Evolutionary conservation across 2,888 invertebrate genomes (phyloP).

Genomic region (Rhimphoctona megacephalus): DNA sequence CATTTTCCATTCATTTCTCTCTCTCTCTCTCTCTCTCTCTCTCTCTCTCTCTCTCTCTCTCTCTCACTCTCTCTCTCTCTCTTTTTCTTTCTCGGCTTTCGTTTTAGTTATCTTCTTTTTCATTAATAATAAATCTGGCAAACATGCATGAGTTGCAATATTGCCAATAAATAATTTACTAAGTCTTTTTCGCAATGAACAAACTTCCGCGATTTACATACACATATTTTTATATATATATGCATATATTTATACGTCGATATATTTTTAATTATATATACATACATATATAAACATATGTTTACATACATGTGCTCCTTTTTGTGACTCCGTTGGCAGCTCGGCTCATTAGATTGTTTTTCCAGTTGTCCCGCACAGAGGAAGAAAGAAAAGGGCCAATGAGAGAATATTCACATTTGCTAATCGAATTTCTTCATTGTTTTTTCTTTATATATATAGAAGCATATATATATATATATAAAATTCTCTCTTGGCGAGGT

Average conservation of each 20-base stretch:
- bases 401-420: not conserved
- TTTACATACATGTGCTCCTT: constrained; percentile 30
- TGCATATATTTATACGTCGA: not conserved
- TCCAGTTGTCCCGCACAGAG: constrained; percentile 9
- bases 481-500: constrained; percentile 52
- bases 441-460: too few species aligned
- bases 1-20: constrained; percentile 32
- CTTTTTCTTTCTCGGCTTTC: constrained; percentile 38
- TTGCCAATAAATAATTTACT: constrained; percentile 84
- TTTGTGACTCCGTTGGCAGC: constrained; percentile 44
- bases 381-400: constrained; percentile 17
- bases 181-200: constrained; percentile 81
- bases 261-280: constrained; percentile 15
- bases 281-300: constrained; percentile 11
- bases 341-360: not conserved
- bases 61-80: too few species aligned
- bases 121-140: constrained; percentile 68
- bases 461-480: not conserved
- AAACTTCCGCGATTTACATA: constrained; percentile 74
- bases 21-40: not conserved
- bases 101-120: constrained; percentile 51
- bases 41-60: constrained; percentile 8
- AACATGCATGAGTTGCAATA: constrained; percentile 77
- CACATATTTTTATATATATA: constrained; percentile 27
- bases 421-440: constrained; percentile 1